A percentile compares a stretch with the other conserved stretches of the same genome.
These are phyloP conservation scores for Prolemur simus DNA, from an alignment of 2,113 vertebrate species.

Conservation along the genomic window DNA sequence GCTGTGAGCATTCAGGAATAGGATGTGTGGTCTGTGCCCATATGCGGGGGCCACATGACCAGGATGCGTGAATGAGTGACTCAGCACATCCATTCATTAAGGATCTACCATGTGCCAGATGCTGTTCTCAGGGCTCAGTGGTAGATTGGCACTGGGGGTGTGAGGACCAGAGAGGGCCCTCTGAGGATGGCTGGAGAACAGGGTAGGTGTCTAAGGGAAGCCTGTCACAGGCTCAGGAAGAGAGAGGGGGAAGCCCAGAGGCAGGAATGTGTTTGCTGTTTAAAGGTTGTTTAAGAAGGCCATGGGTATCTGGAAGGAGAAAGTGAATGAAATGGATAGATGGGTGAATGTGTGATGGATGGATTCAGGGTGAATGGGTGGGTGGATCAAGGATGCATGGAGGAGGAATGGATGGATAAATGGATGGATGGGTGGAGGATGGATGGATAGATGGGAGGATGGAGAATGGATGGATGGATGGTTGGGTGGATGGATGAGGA, in stretches of 20 bases:
- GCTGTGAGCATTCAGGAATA: not conserved
- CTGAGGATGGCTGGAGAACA: not conserved
- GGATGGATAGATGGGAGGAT: no score
- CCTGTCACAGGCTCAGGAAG: not conserved
- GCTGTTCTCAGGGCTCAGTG: not conserved
- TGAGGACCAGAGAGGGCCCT: not conserved
- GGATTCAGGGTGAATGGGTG: not conserved
- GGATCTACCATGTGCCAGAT: not conserved
- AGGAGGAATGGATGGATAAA: not conserved
- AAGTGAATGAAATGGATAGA: not conserved
- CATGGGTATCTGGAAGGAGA: not conserved
- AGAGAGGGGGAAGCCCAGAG: not conserved
- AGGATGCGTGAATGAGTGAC: no score
- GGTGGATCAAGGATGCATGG: not conserved
- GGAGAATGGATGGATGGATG: no score
- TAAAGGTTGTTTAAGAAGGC: not conserved
- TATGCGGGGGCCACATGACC: not conserved
- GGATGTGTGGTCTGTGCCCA: not conserved
- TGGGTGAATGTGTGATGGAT: not conserved
- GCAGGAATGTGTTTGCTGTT: not conserved
- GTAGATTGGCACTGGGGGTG: not conserved
- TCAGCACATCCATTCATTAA: not conserved
- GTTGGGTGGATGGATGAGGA: not conserved
- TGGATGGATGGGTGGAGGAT: no score
- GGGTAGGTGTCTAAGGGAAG: not conserved